Conservation (phyloP, 2,888 invertebrate genomes). For the Seira ritae region DNA sequence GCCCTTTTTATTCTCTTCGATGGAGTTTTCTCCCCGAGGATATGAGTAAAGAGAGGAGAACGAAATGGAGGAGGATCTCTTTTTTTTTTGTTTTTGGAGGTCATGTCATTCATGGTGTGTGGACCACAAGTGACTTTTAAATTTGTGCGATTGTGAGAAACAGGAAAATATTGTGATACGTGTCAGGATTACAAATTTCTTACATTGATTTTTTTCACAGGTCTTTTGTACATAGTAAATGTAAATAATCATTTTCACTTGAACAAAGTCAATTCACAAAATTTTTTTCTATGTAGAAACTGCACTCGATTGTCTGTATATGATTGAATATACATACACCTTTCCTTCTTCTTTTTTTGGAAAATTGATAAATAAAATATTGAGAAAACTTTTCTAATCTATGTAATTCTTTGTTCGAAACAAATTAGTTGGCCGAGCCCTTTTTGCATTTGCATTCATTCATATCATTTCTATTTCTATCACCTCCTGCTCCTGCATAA, state of each 20-base stretch:
- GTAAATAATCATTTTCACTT: no score
- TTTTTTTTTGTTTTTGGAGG: neutral
- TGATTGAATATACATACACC: constrained; percentile 14
- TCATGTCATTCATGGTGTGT: neutral
- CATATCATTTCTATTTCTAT: no score
- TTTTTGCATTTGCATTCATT: constrained; percentile 12
- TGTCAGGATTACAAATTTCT: neutral
- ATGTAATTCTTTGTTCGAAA: neutral
- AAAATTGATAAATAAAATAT: constrained; percentile 18
- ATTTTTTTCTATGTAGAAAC: neutral
- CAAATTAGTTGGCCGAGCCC: constrained; percentile 56
- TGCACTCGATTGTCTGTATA: constrained; percentile 9
- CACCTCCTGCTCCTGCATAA: no score
- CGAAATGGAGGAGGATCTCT: neutral
- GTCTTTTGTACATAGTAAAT: constrained; percentile 1
- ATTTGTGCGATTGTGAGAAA: neutral
- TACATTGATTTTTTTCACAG: neutral
- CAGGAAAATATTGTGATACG: neutral
- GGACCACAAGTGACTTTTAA: constrained; percentile 13
- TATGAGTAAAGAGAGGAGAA: neutral
- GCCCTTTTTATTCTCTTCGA: neutral
- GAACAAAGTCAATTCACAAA: neutral
- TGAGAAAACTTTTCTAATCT: constrained; percentile 4
- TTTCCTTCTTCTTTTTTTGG: neutral
- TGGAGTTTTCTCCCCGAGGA: constrained; percentile 6